Base-by-base conservation (phyloP, 2,113 vertebrate species). In the Periophthalmus modestus region DNA sequence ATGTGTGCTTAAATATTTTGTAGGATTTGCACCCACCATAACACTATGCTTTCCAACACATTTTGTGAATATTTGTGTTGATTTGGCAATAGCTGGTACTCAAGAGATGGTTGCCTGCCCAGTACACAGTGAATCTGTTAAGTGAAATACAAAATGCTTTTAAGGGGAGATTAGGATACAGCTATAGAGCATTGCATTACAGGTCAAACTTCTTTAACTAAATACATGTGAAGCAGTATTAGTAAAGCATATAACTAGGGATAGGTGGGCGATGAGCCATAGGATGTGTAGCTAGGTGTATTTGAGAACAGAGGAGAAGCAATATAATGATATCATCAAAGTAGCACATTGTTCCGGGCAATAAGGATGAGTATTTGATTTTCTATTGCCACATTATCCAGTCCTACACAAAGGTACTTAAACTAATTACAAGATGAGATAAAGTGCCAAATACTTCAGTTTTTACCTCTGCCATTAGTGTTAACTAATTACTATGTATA, bases 111-210 rank as follows among this genome's bases (percentile, higher is more conserved):
- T 65, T 36, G 62, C 62, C 39, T 65, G 34, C 62, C 28, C 28
- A 34, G 15, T 62, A 34, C 59, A 62, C 6, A 16, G 59, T 33
- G 14, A 28, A 62, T 62, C 59, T 62, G 28, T 14, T 33, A 62
- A 62, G 59, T 62, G 24, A 62, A 62, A 62, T 62, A 34, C 59
- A 62, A 62, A 59, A 62, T 62, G 28, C 59, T 34, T 59, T 62
- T 16, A 62, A 62, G 15, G 58, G 2, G 10, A 18, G 28, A 62
- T 33, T 34, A 11, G 57, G 7, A 15, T 50, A 16, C 5, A 6
- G 14, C 48, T 16, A 50, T 3, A 50, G 14, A 18, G 52, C 4
- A 7, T 9, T 54, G 19, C 18, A 54, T n/a, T n/a, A 54, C 52
- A 18, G 9, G 9, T 54, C 50, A 18, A 18, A 52, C 15, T 52